Conservation (phyloP, 2,888 invertebrate genomes). For the Ptychoptera albimana region DNA sequence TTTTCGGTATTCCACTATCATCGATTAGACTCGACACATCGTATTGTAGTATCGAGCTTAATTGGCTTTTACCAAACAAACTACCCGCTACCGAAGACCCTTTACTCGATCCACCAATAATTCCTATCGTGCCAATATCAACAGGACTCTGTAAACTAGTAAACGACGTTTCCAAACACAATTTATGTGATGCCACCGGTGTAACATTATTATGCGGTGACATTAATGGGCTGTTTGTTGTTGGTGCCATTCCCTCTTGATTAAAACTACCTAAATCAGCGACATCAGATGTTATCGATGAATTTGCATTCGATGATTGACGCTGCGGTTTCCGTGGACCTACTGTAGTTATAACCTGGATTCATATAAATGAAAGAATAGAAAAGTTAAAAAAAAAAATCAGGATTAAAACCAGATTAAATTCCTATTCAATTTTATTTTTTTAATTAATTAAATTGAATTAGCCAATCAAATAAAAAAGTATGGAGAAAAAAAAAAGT, state of each 20-base stretch:
- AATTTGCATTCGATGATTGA: conserved; percentile 29
- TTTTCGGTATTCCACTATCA: conserved; percentile 22
- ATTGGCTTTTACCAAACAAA: conserved; percentile 26
- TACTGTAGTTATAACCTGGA: conserved; percentile 57
- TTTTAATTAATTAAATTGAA: too few relatives aligned
- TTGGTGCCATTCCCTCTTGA: conserved; percentile 11
- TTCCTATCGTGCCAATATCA: conserved; percentile 10
- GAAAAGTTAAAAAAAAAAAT: conserved; percentile 2
- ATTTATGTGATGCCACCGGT: conserved; percentile 36
- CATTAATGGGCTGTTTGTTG: conserved; percentile 17
- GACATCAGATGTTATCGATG: conserved; percentile 26
- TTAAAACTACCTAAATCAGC: conserved; percentile 16
- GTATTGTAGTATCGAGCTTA: conserved; percentile 29
- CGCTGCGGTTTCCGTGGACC: conserved; percentile 68
- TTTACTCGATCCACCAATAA: conserved; percentile 20
- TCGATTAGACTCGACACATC: conserved; percentile 30
- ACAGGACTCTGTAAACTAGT: conserved; percentile 46
- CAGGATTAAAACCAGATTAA: too few relatives aligned
- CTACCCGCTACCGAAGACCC: conserved; percentile 28
- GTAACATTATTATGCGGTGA: conserved; percentile 31
- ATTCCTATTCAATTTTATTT: too few relatives aligned
- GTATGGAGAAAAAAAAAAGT: too few relatives aligned
- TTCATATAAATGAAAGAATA: background rate
- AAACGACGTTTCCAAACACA: conserved; percentile 61
- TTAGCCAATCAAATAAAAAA: too few relatives aligned